Evolutionary conservation across 2,797 vertebrate genomes (phyloP).

Genomic region (Chromis chromis): DNA sequence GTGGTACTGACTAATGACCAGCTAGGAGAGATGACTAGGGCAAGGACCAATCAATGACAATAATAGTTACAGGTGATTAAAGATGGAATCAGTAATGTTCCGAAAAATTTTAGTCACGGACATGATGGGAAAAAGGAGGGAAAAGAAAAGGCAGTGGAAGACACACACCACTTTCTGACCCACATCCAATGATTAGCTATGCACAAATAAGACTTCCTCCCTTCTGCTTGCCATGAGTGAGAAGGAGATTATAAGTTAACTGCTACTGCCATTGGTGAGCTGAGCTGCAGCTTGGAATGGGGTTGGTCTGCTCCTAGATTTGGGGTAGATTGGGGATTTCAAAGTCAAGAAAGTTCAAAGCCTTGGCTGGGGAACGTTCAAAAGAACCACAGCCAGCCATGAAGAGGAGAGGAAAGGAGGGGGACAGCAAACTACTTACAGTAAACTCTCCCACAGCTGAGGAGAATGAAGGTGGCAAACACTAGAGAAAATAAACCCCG

Average conservation of each 20-base stretch:
- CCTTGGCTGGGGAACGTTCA: slow-evolving; percentile 73
- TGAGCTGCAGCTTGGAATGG: slow-evolving; percentile 62
- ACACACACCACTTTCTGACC: slow-evolving; percentile 34
- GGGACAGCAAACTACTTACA: slow-evolving; percentile 56
- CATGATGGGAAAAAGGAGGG: slow-evolving; percentile 2
- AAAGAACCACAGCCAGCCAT: slow-evolving; percentile 76
- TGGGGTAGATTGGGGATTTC: slow-evolving; percentile 69
- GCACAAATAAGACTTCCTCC: slow-evolving; percentile 53
- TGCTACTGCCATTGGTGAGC: slow-evolving; percentile 54
- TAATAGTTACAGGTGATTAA: slow-evolving; percentile 12
- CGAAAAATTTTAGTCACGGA: neutral
- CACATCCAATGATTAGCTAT: slow-evolving; percentile 47
- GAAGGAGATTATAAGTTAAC: slow-evolving; percentile 67
- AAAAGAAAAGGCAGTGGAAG: neutral
- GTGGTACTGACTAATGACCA: slow-evolving; percentile 17
- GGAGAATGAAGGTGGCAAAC: slow-evolving; percentile 37
- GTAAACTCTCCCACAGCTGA: slow-evolving; percentile 57
- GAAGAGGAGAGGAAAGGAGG: slow-evolving; percentile 46
- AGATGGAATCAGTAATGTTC: slow-evolving; percentile 1
- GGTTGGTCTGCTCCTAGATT: slow-evolving; percentile 68
- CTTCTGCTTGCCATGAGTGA: slow-evolving; percentile 36
- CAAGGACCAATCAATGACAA: neutral
- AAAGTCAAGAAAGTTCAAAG: slow-evolving; percentile 83
- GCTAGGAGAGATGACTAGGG: neutral
- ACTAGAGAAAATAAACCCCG: slow-evolving; percentile 40